Conservation (phyloP, 2,113 vertebrate genomes). For the Gasterosteus nipponicus region DNA sequence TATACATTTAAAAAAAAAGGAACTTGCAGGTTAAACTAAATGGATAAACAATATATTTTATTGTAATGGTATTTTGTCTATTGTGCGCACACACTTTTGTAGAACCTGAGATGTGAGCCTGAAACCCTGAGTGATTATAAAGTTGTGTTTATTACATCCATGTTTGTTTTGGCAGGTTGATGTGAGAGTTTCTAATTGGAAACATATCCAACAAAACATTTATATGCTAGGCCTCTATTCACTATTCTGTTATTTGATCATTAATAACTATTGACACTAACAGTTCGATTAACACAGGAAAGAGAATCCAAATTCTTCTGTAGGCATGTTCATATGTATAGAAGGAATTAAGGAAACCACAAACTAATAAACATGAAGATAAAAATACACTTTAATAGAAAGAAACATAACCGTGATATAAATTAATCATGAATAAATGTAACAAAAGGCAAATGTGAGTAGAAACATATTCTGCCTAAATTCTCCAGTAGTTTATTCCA, state of each 20-base stretch:
- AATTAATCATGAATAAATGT: neutral
- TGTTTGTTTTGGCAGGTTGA: slow-evolving; percentile 1
- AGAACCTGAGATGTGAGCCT: neutral
- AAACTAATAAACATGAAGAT: neutral
- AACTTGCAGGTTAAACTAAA: neutral
- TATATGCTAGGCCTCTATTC: neutral
- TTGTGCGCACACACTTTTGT: slow-evolving; percentile 17
- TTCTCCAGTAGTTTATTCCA: neutral
- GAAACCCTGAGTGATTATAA: slow-evolving; percentile 7
- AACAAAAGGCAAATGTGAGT: neutral
- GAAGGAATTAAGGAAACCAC: neutral
- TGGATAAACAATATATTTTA: neutral
- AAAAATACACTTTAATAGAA: neutral
- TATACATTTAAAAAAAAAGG: neutral
- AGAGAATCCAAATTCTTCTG: neutral
- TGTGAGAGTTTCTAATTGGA: slow-evolving; percentile 6
- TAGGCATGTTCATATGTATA: neutral
- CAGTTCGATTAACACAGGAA: neutral
- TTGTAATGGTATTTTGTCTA: slow-evolving; percentile 16
- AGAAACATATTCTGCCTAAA: no score
- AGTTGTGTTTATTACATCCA: neutral
- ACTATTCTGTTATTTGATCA: neutral
- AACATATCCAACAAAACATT: slow-evolving; percentile 1
- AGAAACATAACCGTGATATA: neutral
- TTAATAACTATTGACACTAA: neutral